Evolutionary conservation across 2,888 invertebrate genomes (phyloP).

Genomic region (Leucophora obtusa): DNA sequence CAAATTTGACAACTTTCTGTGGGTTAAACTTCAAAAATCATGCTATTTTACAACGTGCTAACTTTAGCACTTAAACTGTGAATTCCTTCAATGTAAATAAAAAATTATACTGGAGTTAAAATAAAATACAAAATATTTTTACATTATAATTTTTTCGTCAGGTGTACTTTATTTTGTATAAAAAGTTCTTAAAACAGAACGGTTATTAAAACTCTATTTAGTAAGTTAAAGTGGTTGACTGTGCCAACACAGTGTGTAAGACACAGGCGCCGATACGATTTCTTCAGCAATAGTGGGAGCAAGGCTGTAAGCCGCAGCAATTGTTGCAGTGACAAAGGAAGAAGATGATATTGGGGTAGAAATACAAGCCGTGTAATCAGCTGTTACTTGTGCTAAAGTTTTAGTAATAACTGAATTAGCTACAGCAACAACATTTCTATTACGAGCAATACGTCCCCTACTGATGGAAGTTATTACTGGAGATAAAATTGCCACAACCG

Average conservation of each 20-base stretch:
- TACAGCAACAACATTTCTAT: not conserved
- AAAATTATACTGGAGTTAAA: too few relatives aligned
- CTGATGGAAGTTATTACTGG: not conserved
- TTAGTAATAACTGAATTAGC: not conserved
- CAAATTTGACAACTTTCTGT: too few relatives aligned
- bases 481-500: not conserved
- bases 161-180: not conserved
- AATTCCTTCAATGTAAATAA: too few relatives aligned
- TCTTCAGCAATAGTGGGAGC: not conserved
- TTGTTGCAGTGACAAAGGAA: not conserved
- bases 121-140: too few relatives aligned
- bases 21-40: too few relatives aligned
- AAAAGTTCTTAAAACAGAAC: constrained; percentile 1
- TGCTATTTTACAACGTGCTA: too few relatives aligned
- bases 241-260: not conserved
- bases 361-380: not conserved
- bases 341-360: not conserved
- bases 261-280: not conserved
- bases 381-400: not conserved
- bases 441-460: not conserved
- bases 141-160: too few relatives aligned
- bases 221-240: not conserved
- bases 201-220: not conserved
- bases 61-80: too few relatives aligned
- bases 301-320: not conserved